A percentile compares a stretch with the other conserved stretches of the same genome.
Conservation (phyloP, 2,888 invertebrate genomes). For the Suillia variegata region DNA sequence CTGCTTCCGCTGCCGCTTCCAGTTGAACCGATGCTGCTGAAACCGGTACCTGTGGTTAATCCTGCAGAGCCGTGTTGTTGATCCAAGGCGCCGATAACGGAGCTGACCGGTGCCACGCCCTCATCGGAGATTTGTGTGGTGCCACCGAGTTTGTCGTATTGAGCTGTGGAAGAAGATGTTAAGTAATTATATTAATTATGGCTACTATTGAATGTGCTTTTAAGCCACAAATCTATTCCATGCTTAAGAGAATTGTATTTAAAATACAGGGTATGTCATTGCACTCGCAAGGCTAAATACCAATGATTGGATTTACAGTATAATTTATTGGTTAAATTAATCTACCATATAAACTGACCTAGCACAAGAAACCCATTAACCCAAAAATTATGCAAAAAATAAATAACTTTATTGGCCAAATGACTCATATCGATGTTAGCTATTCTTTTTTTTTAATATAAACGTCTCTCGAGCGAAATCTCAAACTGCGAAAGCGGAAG, state of each 20-base stretch:
- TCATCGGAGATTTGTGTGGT: slow-evolving; percentile 57
- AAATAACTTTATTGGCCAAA: background rate
- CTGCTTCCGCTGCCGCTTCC: slow-evolving; percentile 3
- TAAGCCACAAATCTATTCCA: no score
- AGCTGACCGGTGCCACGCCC: slow-evolving; percentile 56
- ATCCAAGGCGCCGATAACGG: slow-evolving; percentile 54
- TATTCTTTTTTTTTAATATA: no score
- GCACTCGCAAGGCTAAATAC: no score
- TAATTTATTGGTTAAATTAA: no score
- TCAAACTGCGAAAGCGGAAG: no score
- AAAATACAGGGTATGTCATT: no score
- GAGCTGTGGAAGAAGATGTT: slow-evolving; percentile 39
- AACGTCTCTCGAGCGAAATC: no score
- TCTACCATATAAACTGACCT: no score
- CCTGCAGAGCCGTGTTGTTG: slow-evolving; percentile 25
- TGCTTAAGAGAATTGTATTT: no score
- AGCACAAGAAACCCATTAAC: background rate
- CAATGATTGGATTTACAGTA: no score
- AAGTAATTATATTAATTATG: background rate
- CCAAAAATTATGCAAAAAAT: background rate
- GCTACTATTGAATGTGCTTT: background rate
- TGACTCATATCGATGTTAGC: background rate
- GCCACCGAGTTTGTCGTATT: slow-evolving; percentile 59
- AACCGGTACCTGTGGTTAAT: background rate
- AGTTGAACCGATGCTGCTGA: background rate